phyloP scores from a whole-genome alignment of 2,888 invertebrate genomes.

The Drosophila kuntzei region DNA sequence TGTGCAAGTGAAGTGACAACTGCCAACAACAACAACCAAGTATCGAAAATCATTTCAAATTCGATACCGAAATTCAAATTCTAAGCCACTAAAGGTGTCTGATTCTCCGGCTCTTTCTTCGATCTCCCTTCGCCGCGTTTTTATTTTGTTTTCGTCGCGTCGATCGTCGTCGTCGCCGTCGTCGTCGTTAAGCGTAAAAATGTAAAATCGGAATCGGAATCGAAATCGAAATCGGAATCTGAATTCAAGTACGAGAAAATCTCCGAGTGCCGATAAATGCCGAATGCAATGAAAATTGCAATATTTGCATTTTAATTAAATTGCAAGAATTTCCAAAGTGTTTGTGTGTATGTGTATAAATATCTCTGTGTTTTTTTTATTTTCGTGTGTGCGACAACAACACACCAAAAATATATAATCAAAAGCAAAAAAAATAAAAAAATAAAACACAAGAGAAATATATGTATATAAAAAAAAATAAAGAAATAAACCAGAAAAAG shows the following conservation, averaged over 20 bases:
- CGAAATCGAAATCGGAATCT: too few relatives aligned
- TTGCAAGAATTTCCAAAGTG: slow-evolving; percentile 55
- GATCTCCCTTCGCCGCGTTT: slow-evolving; percentile 51
- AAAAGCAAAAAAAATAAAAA: slow-evolving; percentile 58
- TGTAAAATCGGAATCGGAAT: too few relatives aligned
- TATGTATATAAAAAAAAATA: slow-evolving; percentile 37
- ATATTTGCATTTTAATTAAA: slow-evolving; percentile 66
- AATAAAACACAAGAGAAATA: slow-evolving; percentile 54
- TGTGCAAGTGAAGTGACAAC: slow-evolving; percentile 19
- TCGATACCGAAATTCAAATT: slow-evolving; percentile 27
- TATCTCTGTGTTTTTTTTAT: slow-evolving; percentile 15
- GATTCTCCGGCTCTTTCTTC: slow-evolving; percentile 2
- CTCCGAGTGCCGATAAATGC: slow-evolving; percentile 37
- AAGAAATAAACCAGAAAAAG: slow-evolving; percentile 67
- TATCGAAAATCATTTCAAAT: slow-evolving; percentile 11
- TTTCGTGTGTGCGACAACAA: slow-evolving; percentile 34
- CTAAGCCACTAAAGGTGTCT: slow-evolving; percentile 14
- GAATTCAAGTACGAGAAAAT: slow-evolving; percentile 29
- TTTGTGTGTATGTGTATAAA: slow-evolving; percentile 13
- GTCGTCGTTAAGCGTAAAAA: slow-evolving; percentile 30
- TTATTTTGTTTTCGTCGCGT: slow-evolving; percentile 66
- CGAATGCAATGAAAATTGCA: slow-evolving; percentile 56
- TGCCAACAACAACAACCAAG: neutral
- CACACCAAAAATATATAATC: slow-evolving; percentile 56
- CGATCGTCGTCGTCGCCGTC: slow-evolving; percentile 19